Evolutionary conservation across 2,113 vertebrate species (phyloP).

Genomic region (Pelusios castaneus): DNA sequence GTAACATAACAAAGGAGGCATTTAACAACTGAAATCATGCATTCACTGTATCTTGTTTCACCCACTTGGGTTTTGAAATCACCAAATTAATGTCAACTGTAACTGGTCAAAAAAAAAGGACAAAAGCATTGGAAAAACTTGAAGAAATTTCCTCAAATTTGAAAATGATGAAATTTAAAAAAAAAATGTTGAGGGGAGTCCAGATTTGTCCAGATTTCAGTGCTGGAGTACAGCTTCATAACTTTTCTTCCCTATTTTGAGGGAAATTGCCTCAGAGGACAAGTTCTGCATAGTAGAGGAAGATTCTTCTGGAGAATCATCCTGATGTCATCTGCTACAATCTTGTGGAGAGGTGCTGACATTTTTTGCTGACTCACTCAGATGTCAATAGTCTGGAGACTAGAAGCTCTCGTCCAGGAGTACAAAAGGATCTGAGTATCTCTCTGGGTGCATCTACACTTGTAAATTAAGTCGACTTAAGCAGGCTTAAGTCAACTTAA

Average conservation of each 20-base stretch:
- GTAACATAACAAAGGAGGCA: neutral
- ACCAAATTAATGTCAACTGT: rapidly evolving
- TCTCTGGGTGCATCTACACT: too few species aligned
- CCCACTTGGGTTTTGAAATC: neutral
- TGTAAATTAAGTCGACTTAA: too few species aligned
- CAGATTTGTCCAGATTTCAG: neutral
- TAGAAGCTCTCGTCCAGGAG: rapidly evolving
- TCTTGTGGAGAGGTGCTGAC: neutral
- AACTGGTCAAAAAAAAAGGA: neutral
- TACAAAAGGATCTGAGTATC: neutral
- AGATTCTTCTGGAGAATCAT: neutral
- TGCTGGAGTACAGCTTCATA: neutral
- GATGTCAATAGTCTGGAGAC: neutral
- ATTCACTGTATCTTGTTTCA: neutral
- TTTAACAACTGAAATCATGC: neutral
- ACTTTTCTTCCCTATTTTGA: neutral
- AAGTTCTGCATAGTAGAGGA: neutral
- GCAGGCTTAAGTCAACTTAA: too few species aligned
- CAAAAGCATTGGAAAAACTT: neutral
- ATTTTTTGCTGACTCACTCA: neutral
- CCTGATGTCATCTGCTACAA: neutral
- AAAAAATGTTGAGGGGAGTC: neutral
- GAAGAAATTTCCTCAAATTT: neutral
- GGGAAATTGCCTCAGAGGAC: neutral
- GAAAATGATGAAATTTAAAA: rapidly evolving